These are phyloP conservation scores for Sternotherus odoratus DNA, from an alignment of 2,797 vertebrate species.

Conservation along the genomic window DNA sequence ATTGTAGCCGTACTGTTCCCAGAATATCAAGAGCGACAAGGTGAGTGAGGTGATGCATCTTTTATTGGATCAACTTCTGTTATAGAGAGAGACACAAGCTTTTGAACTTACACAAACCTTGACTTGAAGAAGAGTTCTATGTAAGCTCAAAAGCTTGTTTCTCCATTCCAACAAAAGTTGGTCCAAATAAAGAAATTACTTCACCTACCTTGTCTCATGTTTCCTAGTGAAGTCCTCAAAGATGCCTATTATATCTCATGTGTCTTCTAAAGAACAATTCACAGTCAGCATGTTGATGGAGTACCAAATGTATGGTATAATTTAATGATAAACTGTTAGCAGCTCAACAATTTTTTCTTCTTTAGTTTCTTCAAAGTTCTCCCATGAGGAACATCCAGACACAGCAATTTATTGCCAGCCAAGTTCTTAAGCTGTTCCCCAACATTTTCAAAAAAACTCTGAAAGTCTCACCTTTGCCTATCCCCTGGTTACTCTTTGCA, in stretches of 20 bases:
- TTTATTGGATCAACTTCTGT: not conserved
- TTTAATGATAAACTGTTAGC: accelerated
- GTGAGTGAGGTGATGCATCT: not conserved
- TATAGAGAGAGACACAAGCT: not conserved
- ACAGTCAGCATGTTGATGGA: too few species aligned
- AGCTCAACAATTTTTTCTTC: accelerated
- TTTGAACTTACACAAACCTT: not conserved
- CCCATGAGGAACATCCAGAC: not conserved
- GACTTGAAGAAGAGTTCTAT: not conserved
- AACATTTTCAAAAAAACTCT: not conserved
- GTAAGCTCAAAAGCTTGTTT: not conserved
- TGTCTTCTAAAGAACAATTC: accelerated
- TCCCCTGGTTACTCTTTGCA: not conserved
- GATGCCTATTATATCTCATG: accelerated
- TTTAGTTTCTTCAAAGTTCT: not conserved
- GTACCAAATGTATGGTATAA: too few species aligned
- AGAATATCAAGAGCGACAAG: not conserved
- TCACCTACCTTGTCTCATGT: not conserved
- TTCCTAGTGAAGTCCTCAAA: not conserved
- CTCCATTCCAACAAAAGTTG: not conserved
- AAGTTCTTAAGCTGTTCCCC: accelerated
- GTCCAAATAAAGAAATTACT: not conserved
- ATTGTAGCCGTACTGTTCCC: not conserved
- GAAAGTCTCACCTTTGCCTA: not conserved
- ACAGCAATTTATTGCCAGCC: not conserved